These are phyloP conservation scores for Tapirus indicus DNA, from an alignment of 2,797 vertebrate genomes.

Conservation along the genomic window DNA sequence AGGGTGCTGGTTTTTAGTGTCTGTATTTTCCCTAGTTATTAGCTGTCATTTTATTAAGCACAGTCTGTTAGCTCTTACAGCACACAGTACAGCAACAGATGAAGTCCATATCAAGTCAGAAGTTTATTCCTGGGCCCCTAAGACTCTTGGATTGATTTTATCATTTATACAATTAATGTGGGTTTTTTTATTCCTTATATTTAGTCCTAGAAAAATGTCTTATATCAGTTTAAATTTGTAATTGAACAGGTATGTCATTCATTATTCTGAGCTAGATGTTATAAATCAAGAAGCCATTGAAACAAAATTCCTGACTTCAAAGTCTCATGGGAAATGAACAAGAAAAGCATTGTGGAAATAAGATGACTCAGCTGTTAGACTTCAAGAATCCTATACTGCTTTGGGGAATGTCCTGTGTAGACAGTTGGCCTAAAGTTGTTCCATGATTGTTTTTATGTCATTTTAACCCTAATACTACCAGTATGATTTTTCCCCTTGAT, in stretches of 20 bases:
- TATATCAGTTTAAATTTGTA: neutral
- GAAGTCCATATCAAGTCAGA: neutral
- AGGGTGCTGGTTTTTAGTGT: neutral
- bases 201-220: slow-evolving; percentile 48
- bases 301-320: slow-evolving; percentile 54
- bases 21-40: slow-evolving; percentile 5
- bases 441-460: slow-evolving; percentile 36
- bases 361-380: slow-evolving; percentile 43
- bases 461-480: slow-evolving; percentile 45
- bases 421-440: slow-evolving; percentile 44
- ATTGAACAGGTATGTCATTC: neutral
- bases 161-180: neutral
- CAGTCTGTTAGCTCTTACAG: neutral
- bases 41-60: neutral
- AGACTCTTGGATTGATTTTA: slow-evolving; percentile 6
- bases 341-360: slow-evolving; percentile 43
- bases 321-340: neutral
- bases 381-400: slow-evolving; percentile 17
- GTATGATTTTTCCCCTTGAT: slow-evolving; percentile 31
- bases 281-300: slow-evolving; percentile 51
- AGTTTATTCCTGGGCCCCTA: neutral
- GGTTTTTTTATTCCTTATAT: slow-evolving; percentile 40
- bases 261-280: slow-evolving; percentile 64
- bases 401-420: slow-evolving; percentile 30
- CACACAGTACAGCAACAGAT: neutral